A percentile compares a stretch with the other conserved stretches of the same genome.
These are phyloP conservation scores for Pipra filicauda DNA, from an alignment of 2,113 vertebrate species.

Conservation along the genomic window DNA sequence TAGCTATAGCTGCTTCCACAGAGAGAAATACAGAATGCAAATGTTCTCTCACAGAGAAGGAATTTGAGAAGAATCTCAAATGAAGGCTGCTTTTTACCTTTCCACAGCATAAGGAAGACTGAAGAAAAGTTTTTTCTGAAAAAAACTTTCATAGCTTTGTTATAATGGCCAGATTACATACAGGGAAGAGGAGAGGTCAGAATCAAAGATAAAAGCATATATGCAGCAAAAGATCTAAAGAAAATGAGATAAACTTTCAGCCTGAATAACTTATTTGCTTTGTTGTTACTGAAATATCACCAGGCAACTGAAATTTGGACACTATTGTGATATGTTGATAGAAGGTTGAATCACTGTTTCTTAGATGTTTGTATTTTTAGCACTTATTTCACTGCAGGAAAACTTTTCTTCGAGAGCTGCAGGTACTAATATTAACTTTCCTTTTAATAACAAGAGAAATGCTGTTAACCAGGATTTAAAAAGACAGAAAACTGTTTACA, in stretches of 20 bases:
- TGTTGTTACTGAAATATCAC: not conserved
- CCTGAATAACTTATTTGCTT: not conserved
- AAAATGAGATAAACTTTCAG: not conserved
- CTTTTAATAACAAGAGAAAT: not conserved
- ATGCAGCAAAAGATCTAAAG: not conserved
- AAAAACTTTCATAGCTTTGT: not conserved
- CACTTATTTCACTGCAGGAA: not conserved
- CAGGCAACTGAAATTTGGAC: not conserved
- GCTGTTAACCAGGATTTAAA: not conserved
- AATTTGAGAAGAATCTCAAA: not conserved
- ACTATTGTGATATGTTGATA: not conserved
- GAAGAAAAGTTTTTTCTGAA: not conserved
- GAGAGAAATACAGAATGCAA: constrained; percentile 1
- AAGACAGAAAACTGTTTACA: not conserved
- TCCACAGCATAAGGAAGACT: not conserved
- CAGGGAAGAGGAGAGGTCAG: not conserved
- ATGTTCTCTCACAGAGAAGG: not conserved
- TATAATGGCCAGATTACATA: not conserved
- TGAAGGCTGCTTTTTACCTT: not conserved
- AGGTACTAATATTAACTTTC: not conserved
- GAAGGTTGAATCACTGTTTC: not conserved
- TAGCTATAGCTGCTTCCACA: not conserved
- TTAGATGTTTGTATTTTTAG: not conserved
- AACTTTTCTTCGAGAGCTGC: not conserved
- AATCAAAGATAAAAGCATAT: not conserved